Evolutionary conservation across 1,140 invertebrate species (phyloP).

Genomic region (Penaeus japonicus): DNA sequence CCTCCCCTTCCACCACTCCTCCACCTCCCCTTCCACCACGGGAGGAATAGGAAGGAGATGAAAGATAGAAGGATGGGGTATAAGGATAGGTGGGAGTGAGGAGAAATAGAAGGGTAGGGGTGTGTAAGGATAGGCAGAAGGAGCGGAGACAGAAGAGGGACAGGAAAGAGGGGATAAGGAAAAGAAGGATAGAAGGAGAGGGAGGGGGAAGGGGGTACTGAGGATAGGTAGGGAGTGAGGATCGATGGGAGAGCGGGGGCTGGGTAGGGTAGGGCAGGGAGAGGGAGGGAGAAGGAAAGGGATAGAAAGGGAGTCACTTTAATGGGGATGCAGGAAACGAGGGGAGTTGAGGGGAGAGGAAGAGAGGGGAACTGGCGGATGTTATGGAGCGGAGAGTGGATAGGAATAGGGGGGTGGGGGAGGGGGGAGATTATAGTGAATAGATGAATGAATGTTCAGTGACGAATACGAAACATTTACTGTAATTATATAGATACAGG

Average conservation of each 20-base stretch:
- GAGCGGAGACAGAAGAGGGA: too few species aligned
- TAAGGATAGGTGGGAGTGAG: neutral
- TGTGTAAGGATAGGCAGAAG: too few species aligned
- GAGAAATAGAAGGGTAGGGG: neutral
- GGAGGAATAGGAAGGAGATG: neutral
- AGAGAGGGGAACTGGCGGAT: neutral
- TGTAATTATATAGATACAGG: too few species aligned
- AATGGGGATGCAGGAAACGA: neutral
- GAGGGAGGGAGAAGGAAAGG: neutral
- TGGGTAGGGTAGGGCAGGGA: neutral
- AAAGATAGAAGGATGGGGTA: neutral
- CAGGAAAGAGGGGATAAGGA: neutral
- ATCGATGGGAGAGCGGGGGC: neutral
- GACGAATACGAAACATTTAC: neutral
- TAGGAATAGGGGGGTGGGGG: neutral
- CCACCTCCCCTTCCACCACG: too few species aligned
- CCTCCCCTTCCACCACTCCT: neutral
- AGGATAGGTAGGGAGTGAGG: neutral
- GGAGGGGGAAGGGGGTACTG: neutral
- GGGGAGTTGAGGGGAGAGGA: neutral
- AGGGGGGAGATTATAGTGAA: neutral
- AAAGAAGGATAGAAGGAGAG: neutral
- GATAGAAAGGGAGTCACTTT: neutral
- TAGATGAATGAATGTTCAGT: neutral
- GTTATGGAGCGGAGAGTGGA: neutral